Base-by-base conservation (phyloP, 2,888 invertebrate genomes). In the Linyphia triangularis region DNA sequence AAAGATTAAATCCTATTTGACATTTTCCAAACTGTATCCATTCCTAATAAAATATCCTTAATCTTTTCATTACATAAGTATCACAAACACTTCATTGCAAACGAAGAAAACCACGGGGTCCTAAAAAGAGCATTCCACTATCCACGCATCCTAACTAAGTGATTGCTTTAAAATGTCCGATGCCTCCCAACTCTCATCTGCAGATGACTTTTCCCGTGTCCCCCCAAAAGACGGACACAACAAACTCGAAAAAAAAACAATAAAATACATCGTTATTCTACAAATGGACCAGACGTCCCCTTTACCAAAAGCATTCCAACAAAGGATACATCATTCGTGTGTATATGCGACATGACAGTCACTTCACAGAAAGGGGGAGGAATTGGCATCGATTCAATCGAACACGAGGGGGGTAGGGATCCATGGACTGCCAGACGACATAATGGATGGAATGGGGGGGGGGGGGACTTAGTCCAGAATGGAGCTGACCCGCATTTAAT, bases 401-500 rank as follows among this genome's bases (percentile, higher is more conserved):
- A 10, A 63, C 9, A 61, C 0, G 24, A 33, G 16, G 33, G 22
- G 30, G 43, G 22, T 19, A 22, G 37, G 63, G 13, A 3, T 6
- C 9, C 7, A 19, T 13, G 10, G 57, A 40, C 30, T 10, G 26
- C 28, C 57, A 51, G 65, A 59, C 33, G 65, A 43, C 78, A 28
- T 82, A 82, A 82, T 82, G 69, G 82, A 82, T 81, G 78, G 51
- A 30, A 37, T 59, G 72, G 26, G 61, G 82, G 57, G 51, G 33
- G 61, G 69, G 63, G 26, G 37, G 82, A 67, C 65, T 59, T 24
- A 26, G 82, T n/a, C 40, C 72, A 59, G 82, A 82, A 61, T 63
- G 72, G 22, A 61, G 77, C 61, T 85, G 84, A 85, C 84, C 84
- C 65, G 63, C 83, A 83, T 83, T 77, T 85, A 85, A 85, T 85